Base-by-base conservation (phyloP, 2,113 vertebrate genomes). In the Siniperca chuatsi region DNA sequence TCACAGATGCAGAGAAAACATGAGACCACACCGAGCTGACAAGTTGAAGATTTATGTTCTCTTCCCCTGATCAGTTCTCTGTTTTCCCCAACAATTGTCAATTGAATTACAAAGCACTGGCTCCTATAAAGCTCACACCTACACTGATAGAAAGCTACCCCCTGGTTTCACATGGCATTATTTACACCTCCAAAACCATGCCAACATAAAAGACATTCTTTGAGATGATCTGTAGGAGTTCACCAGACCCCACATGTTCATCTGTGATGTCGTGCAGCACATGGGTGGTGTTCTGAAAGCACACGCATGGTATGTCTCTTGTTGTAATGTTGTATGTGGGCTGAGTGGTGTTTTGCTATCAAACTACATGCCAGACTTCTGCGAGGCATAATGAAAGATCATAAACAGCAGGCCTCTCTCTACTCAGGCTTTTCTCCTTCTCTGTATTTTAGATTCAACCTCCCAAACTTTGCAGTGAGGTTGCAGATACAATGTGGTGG, bases 31-130 rank as follows among this genome's bases (percentile, higher is more conserved):
- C n/a, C 18, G 16, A 81, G 29, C 42, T 65, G 76, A 33, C 68
- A 79, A 25, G 33, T 4, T 33, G 29, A 78, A 60, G 68, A 76
- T 81, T 85, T 29, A 29, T 50, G 35, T 46, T 68, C 6, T 55
- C 48, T 74, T 62, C 46, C 29, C 29, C 20, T 58, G 54, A 81
- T 54, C 44, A 83, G 8, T 40, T 82, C 69, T 86, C 66, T 83
- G 74, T 92, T 80, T 66, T 54, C 73, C 33, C n/a, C 65, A 90
- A 91, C 89, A 93, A 92, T 90, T 58, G 71, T 48, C 81, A 78
- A 84, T 88, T 84, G 86, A 86, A 85, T 61, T 78, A 71, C 67
- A 77, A 48, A 33, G 57, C 72, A 33, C 29, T 68, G 4, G 16
- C 50, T 89, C 61, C 77, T 82, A 84, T 88, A 73, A 89, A 78